Evolutionary conservation across 2,113 vertebrate species (phyloP), one percentile per base, ranked within the genome.

Genomic region (Perca flavescens): DNA sequence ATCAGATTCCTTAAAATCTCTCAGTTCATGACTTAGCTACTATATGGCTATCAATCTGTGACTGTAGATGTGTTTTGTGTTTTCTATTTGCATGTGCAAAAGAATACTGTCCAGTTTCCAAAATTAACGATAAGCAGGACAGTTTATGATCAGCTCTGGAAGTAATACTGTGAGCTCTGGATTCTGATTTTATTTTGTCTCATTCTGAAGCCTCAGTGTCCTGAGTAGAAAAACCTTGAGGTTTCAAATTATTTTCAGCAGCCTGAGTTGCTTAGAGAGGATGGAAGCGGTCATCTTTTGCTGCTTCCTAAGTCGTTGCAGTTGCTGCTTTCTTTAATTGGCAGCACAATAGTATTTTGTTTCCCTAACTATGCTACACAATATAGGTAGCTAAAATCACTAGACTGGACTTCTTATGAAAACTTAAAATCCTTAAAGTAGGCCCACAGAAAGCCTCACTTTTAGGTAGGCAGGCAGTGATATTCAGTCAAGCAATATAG

Each of bases 101-200:
- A 52, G 7, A 62, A 57, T 11, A 17, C 19, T 47, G 4, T 54
- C 22, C 67, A 69, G 22, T 47, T 46, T 61, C 40, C 9, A 13
- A 46, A 1, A 72, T 49, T 43, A 16, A 54, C 25, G 25, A 16
- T 43, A 79, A 64, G 21, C 53, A 64, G 50, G 22, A 68, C 22
- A 63, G 43, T 53, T 67, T 74, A 31, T 86, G 31, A 84, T 67
- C 22, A 40, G 43, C 52, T 79, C 64, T 73, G 46, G n/a, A 79
- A 77, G 47, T 60, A 53, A 62, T 36, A 74, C 62, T 64, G 21
- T 62, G 56, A 8, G n/a, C 36, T 57, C 31, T 2, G 2, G 22
- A 52, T 72, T 67, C 22, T 10, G 21, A 78, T 50, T 84, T 22
- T 81, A 31, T 77, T 75, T 80, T 6, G 46, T 77, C 43, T 77